Evolutionary conservation across 2,888 invertebrate species (phyloP).

Genomic region (Cactoblastis cactorum): DNA sequence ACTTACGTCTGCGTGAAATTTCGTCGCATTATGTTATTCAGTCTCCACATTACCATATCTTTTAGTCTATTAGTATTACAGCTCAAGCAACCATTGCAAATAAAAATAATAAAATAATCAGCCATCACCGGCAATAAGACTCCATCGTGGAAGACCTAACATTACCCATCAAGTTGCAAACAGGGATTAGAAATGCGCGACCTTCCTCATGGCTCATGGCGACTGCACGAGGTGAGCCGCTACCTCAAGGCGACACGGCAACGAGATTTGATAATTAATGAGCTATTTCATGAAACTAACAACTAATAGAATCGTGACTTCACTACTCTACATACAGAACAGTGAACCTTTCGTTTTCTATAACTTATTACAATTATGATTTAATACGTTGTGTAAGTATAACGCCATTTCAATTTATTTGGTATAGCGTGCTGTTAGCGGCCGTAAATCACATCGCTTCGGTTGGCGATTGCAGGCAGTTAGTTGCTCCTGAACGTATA

Average conservation of each 20-base stretch:
- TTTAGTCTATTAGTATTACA: too few relatives aligned
- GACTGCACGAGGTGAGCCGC: constrained; percentile 60
- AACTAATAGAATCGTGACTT: constrained; percentile 27
- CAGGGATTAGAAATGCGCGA: constrained; percentile 63
- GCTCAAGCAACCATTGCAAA: too few relatives aligned
- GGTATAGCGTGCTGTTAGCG: background rate
- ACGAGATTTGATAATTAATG: constrained; percentile 59
- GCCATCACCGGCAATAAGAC: background rate
- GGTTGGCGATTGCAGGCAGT: background rate
- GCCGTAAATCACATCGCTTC: constrained; percentile 5
- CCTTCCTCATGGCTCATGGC: constrained; percentile 53
- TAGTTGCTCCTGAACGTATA: background rate
- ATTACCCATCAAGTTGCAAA: constrained; percentile 29
- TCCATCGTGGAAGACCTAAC: background rate
- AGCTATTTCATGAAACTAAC: constrained; percentile 37
- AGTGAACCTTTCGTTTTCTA: background rate
- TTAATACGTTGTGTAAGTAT: background rate
- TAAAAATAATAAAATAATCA: background rate
- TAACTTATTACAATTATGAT: background rate
- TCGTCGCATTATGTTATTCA: background rate
- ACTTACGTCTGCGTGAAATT: background rate
- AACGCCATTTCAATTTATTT: background rate
- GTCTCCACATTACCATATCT: background rate
- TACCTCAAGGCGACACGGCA: constrained; percentile 61
- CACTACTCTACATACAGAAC: constrained; percentile 13